Conservation (phyloP, 2,797 vertebrate genomes). For the Cottoperca gobio region DNA sequence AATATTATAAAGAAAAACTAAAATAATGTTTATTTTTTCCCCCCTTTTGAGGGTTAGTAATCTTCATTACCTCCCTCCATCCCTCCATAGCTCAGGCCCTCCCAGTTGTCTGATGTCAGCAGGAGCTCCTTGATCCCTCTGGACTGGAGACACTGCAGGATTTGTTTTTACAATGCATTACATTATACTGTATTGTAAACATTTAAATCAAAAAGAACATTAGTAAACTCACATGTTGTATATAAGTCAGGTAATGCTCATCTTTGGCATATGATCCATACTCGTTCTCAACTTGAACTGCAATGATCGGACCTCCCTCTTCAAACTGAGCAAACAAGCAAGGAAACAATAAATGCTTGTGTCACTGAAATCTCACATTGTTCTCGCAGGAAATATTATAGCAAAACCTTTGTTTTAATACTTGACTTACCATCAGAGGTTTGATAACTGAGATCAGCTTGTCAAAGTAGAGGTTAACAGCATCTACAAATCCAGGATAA, state of each 20-base stretch:
- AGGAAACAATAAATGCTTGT: neutral
- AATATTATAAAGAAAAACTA: too few relatives aligned
- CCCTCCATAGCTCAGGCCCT: slow-evolving; percentile 83
- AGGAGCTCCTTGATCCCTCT: slow-evolving; percentile 90
- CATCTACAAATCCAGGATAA: slow-evolving; percentile 85
- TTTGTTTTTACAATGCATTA: too few relatives aligned
- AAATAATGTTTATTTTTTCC: too few relatives aligned
- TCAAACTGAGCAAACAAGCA: slow-evolving; percentile 83
- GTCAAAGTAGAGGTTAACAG: slow-evolving; percentile 90
- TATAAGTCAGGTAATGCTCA: slow-evolving; percentile 87
- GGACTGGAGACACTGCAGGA: slow-evolving; percentile 84
- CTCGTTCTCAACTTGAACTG: slow-evolving; percentile 95
- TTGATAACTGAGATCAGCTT: slow-evolving; percentile 84
- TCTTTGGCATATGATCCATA: slow-evolving; percentile 94
- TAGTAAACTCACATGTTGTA: slow-evolving; percentile 84
- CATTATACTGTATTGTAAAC: neutral
- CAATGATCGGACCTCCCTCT: slow-evolving; percentile 92
- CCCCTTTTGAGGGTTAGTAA: neutral
- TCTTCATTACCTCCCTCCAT: slow-evolving; percentile 87
- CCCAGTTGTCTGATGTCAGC: slow-evolving; percentile 90
- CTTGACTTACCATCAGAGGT: slow-evolving; percentile 86
- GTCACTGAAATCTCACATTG: neutral
- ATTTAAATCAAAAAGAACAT: neutral
- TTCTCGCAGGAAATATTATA: neutral
- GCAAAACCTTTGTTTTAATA: slow-evolving; percentile 1